Evolutionary conservation across 1,140 invertebrate species (phyloP).

Genomic region (Paraescarpia echinospica): DNA sequence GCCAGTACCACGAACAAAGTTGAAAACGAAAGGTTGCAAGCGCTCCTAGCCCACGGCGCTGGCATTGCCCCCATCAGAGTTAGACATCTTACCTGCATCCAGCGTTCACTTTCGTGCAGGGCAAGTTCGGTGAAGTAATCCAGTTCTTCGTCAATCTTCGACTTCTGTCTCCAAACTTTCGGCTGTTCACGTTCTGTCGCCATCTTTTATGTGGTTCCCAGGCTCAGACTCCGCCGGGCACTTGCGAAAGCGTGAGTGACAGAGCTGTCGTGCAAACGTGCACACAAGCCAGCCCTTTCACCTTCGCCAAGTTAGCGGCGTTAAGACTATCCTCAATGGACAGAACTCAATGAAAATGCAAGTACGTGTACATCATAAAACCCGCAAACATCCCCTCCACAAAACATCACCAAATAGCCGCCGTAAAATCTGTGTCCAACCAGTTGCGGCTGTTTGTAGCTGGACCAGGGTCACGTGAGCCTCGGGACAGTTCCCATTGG

Average conservation of each 20-base stretch:
- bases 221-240: not conserved
- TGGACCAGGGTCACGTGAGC: not conserved
- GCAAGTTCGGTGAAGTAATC: conserved; percentile 55
- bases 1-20: not conserved
- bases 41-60: not conserved
- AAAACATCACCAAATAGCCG: not conserved
- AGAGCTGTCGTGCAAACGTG: not conserved
- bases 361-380: not conserved
- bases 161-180: conserved; percentile 3
- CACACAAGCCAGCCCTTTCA: not conserved
- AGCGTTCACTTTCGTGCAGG: conserved; percentile 51
- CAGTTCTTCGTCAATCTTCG: conserved; percentile 46
- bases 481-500: not conserved
- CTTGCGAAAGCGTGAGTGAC: not conserved
- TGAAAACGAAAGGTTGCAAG: not conserved
- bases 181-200: not conserved
- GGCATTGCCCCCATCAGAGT: too few relatives aligned
- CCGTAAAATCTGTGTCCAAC: not conserved
- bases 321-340: not conserved
- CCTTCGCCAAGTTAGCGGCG: not conserved
- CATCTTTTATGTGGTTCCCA: not conserved
- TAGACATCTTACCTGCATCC: conserved; percentile 47
- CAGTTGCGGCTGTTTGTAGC: not conserved
- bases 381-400: not conserved
- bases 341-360: not conserved